Evolutionary conservation across 2,113 vertebrate genomes (phyloP), one percentile per base, ranked within the genome.

Genomic region (Eidolon helvum): DNA sequence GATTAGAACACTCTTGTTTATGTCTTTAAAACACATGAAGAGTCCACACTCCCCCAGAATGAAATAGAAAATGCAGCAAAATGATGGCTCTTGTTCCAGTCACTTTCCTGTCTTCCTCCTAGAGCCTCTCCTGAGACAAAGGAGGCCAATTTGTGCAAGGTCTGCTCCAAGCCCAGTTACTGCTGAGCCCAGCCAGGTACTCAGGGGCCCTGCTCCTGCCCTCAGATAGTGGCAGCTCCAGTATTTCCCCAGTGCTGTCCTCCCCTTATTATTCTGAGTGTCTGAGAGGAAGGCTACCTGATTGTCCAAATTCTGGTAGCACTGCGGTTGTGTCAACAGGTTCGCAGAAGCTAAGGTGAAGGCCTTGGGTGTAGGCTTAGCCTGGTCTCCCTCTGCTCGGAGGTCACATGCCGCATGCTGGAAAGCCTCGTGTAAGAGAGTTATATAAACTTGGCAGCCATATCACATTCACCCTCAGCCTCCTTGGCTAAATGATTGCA

Each of bases 361-460:
- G 38, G 4, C n/a, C 26, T 0, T 0, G 14, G 35, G 10, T 15
- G 0, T 1, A 12, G n/a, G 19, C 19, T 59, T 9, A 63, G 24
- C 59, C 33, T 0, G 0, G 1, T 0, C 21, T 33, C 19, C 45
- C 38, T 5, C 33, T 5, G 61, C 68, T 96, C 33, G 4, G 61
- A 87, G 82, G 14, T 19, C 0, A 4, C 4, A 3, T 0, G 14
- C 16, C 11, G 1, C 18, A 30, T 11, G 38, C 40, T 28, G 48
- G 40, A n/a, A 77, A 53, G 18, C 21, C 26, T 19, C 2, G 12
- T 15, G 8, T 18, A 21, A 45, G 0, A 2, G 8, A 3, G 21
- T 21, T 53, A 24, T 57, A 38, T 16, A 30, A 48, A 50, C 75
- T 18, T 57, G 71, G 33, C 30, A 2, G 6, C 18, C 43, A 16